Evolutionary conservation across 2,113 vertebrate species (phyloP).

Genomic region (Callaeas wilsoni): DNA sequence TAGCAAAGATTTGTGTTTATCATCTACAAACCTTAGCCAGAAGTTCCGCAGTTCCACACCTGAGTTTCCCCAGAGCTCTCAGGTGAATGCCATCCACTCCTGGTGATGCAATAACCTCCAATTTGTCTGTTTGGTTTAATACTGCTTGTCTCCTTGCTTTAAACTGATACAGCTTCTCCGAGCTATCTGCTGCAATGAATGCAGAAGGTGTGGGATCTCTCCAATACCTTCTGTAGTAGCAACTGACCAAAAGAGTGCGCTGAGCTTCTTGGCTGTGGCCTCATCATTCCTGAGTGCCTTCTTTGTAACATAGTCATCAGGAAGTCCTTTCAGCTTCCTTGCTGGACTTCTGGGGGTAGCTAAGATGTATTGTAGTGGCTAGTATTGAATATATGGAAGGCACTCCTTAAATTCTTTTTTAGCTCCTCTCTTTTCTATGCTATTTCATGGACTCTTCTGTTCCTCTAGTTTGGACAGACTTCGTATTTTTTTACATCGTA

Average conservation of each 20-base stretch:
- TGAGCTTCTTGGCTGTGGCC: not conserved
- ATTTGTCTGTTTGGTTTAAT: not conserved
- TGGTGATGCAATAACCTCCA: not conserved
- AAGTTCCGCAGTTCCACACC: not conserved
- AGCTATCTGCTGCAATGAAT: rapidly evolving
- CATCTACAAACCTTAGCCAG: not conserved
- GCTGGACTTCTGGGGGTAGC: not conserved
- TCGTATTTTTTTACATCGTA: not conserved
- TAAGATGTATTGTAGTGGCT: not conserved
- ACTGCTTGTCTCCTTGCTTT: not conserved
- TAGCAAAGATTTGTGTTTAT: not conserved
- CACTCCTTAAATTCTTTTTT: not conserved
- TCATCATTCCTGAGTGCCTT: not conserved
- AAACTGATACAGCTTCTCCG: rapidly evolving
- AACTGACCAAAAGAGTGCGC: not conserved
- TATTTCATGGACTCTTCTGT: not conserved
- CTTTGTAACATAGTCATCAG: not conserved
- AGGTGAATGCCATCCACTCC: not conserved
- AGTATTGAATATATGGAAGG: not conserved
- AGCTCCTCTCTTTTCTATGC: not conserved
- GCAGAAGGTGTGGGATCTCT: not conserved
- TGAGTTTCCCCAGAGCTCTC: not conserved
- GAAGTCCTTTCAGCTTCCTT: not conserved
- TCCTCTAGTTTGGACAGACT: not conserved
- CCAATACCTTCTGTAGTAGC: not conserved